Percentiles rank a stretch among this genome's conserved stretches.
phyloP scores from a whole-genome alignment of 2,888 invertebrate species.

The Netelia inedita region DNA sequence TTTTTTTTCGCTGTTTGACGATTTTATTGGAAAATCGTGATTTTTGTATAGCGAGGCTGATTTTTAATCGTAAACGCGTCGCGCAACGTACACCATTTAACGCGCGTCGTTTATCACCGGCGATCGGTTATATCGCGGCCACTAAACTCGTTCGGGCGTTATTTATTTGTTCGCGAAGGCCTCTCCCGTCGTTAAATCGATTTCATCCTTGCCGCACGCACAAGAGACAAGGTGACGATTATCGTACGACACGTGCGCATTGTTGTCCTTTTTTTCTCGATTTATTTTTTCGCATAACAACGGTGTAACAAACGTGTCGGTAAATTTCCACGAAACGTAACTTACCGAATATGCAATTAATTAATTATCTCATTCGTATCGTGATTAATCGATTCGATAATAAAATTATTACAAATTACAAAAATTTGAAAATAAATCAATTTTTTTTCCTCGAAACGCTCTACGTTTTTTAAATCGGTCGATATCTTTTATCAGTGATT shows the following conservation, averaged over 20 bases:
- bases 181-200: neutral
- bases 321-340: no score
- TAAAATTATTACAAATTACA: neutral
- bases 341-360: no score
- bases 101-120: neutral
- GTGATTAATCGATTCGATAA: neutral
- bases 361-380: no score
- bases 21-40: no score
- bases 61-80: no score
- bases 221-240: neutral
- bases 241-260: neutral
- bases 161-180: neutral
- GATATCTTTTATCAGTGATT: no score
- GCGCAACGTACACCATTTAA: no score
- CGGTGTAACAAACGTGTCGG: no score
- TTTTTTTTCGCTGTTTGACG: no score
- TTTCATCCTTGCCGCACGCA: neutral
- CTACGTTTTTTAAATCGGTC: neutral
- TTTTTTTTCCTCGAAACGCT: neutral
- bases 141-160: neutral
- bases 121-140: neutral
- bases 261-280: conserved; percentile 9
- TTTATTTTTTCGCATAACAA: no score
- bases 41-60: no score
- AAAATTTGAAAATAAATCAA: neutral